phyloP scores from a whole-genome alignment of 2,888 invertebrate species.

The Pachycephus smyrnensis region DNA sequence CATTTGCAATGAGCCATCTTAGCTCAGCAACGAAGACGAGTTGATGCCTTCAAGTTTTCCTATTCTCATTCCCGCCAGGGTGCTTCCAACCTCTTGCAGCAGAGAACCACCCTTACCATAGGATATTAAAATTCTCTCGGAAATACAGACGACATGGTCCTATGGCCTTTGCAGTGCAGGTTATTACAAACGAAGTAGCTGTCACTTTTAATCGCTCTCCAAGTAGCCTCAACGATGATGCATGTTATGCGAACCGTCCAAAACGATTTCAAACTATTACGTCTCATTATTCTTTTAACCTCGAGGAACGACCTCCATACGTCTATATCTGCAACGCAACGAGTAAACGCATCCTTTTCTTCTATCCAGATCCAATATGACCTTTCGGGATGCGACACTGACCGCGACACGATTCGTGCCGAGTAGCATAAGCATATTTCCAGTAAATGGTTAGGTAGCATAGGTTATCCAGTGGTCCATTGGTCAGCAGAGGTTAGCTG shows the following conservation, averaged over 20 bases:
- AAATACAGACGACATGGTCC: slow-evolving; percentile 13
- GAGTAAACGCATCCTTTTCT: slow-evolving; percentile 6
- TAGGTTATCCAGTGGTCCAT: slow-evolving; percentile 60
- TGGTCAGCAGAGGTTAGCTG: slow-evolving; percentile 58
- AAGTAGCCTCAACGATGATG: slow-evolving; percentile 51
- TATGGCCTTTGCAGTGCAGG: background rate
- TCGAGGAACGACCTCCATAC: slow-evolving; percentile 16
- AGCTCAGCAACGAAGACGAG: slow-evolving; percentile 27
- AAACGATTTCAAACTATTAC: slow-evolving; percentile 30
- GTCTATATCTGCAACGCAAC: background rate
- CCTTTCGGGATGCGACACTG: background rate
- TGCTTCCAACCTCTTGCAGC: background rate
- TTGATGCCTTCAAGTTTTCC: slow-evolving; percentile 44
- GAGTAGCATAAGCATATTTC: slow-evolving; percentile 56
- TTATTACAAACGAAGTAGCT: slow-evolving; percentile 10
- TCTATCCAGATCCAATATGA: background rate
- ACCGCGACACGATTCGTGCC: background rate
- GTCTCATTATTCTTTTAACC: slow-evolving; percentile 40
- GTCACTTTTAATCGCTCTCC: slow-evolving; percentile 46
- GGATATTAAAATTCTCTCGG: slow-evolving; percentile 34
- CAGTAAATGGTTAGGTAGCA: slow-evolving; percentile 54
- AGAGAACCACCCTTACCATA: background rate
- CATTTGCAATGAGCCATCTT: slow-evolving; percentile 50
- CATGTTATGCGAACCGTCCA: slow-evolving; percentile 32
- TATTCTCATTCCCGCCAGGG: slow-evolving; percentile 40